Base-by-base conservation (phyloP, 2,888 invertebrate species). In the Nomada goodeniana region DNA sequence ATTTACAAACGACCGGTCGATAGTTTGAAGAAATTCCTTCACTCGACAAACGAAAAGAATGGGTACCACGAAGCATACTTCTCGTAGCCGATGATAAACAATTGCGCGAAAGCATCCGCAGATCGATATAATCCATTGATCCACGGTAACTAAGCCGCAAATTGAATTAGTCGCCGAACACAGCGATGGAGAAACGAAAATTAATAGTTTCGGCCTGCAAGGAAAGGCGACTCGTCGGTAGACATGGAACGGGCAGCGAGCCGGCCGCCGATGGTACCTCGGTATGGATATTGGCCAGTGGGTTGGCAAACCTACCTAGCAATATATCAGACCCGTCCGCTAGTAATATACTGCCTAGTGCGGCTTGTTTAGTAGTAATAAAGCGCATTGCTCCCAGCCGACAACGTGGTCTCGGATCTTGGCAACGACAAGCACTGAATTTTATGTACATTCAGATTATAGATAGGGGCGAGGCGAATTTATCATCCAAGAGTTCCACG, bases 311-410 rank as follows among this genome's bases (percentile, higher is more conserved):
- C 80, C 85, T 84, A 74, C 74, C 82, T 77, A 83, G 88, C 87
- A 80, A 90, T 92, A 91, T 89, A 92, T 92, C 90, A 91, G 88
- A 85, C 80, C 86, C 88, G 88, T 89, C 89, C 77, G 84, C 88
- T 88, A 67, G 88, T 91, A 92, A 91, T 92, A 90, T 91, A 91
- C 91, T 88, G 89, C 86, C 76, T 83, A 88, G 90, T 90, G 60
- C 91, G 89, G 90, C 86, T 91, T 89, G 90, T 90, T 91, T 90
- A 90, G 88, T 86, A 89, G 89, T 91, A 91, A 92, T 92, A 89
- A 92, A 91, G 88, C 89, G 86, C 79, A 74, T 81, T 76, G 80
- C 83, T 80, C 60, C 72, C 63, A 63, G 36, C 65, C 68, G 63
- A 53, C 76, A 75, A 71, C 71, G 44, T 20, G 44, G 55, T 42